These are phyloP conservation scores for Ciconia maguari DNA, from an alignment of 2,113 vertebrate genomes.

Conservation along the genomic window DNA sequence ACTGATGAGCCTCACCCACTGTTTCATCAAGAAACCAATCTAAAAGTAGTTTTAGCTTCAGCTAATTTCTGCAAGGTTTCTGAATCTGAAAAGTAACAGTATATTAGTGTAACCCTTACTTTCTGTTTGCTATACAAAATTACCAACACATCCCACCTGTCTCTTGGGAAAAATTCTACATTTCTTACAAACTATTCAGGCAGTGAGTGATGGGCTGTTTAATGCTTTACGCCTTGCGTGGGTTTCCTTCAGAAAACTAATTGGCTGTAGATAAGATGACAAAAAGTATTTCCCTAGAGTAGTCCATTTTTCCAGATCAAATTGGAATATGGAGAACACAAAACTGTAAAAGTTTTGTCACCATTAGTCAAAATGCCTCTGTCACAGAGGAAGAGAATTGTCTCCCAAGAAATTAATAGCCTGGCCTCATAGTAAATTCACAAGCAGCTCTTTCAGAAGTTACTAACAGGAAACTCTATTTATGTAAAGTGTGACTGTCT, in stretches of 20 bases:
- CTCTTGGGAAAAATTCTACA: neutral
- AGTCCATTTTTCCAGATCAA: neutral
- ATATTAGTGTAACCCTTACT: neutral
- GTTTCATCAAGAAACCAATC: neutral
- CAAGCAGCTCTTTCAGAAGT: neutral
- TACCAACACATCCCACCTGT: neutral
- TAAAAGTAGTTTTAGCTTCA: neutral
- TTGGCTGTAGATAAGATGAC: neutral
- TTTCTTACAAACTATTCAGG: neutral
- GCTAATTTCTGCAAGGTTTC: neutral
- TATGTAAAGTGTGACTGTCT: neutral
- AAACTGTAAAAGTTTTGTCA: neutral
- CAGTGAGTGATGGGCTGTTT: neutral
- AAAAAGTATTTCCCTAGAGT: neutral
- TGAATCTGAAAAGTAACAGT: neutral
- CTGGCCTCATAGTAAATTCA: neutral
- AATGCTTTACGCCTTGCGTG: neutral
- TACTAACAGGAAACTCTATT: neutral
- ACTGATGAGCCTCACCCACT: neutral
- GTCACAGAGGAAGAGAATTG: neutral
- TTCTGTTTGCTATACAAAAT: neutral
- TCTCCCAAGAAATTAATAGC: neutral
- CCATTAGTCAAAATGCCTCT: neutral
- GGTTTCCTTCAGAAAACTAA: constrained; percentile 1
- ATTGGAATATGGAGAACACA: neutral